Evolutionary conservation across 1,140 invertebrate genomes (phyloP).

Genomic region (Drosophila sechellia): DNA sequence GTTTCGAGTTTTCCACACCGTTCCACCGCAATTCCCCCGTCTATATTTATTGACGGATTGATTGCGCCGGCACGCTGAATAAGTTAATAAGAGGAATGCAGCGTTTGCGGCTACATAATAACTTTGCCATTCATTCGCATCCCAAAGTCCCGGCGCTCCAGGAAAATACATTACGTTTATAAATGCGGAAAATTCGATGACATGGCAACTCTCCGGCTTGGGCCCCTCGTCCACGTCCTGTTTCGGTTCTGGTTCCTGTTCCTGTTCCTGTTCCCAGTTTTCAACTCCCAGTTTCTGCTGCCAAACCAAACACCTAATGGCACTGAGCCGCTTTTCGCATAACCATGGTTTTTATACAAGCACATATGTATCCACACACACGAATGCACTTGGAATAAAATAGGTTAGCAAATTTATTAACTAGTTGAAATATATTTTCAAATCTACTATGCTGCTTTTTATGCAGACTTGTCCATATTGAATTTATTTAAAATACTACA

Average conservation of each 20-base stretch:
- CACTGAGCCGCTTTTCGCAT: conserved; percentile 41
- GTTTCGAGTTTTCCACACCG: not conserved
- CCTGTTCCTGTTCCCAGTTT: not conserved
- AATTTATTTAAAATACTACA: too few relatives aligned
- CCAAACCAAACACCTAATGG: conserved; percentile 43
- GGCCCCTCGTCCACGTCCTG: conserved; percentile 2
- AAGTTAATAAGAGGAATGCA: conserved; percentile 25
- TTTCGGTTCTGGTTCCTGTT: not conserved
- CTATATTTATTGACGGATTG: conserved; percentile 29
- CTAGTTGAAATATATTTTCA: too few relatives aligned
- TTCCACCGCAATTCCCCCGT: not conserved
- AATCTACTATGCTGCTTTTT: too few relatives aligned
- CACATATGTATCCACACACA: not conserved
- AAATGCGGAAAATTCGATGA: conserved; percentile 53
- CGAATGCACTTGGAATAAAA: not conserved
- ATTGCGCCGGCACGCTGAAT: conserved; percentile 16
- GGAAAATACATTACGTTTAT: conserved; percentile 24
- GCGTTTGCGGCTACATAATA: conserved; percentile 14
- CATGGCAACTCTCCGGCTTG: conserved; percentile 37
- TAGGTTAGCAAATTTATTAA: too few relatives aligned
- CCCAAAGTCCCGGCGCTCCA: not conserved
- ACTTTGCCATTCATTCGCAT: conserved; percentile 19
- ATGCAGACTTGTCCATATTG: too few relatives aligned
- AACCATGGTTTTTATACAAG: conserved; percentile 15
- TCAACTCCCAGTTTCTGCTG: not conserved